Evolutionary conservation across 1,140 invertebrate species (phyloP), one percentile per base, ranked within the genome.

Genomic region (Antheraea mylitta): DNA sequence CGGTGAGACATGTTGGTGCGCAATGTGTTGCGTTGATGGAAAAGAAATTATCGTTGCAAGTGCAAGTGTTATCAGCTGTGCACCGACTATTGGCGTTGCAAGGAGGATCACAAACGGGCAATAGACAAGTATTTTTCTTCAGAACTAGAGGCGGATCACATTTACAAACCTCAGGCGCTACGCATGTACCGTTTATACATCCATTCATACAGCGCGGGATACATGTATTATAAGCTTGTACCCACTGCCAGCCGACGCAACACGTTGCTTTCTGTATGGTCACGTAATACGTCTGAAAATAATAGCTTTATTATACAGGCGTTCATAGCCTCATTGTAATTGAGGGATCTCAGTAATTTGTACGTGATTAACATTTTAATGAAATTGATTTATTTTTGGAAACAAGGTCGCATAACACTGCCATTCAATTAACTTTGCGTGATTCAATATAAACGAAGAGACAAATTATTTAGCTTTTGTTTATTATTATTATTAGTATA

Each of bases 111-210:
- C 94, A 94, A 22, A 75, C 79, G 0, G 93, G 82, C 11, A n/a
- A 85, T 37, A 86, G 58, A 73, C 93, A 94, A 9, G 70, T 72
- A 68, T 83, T 83, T 8, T 73, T 78, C 7, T 72, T 75, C n/a
- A 82, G 69, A 38, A 60, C 65, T 3, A 68, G 19, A 0, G 85
- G 82, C 9, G 79, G 78, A 5, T 87, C 74, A 64, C 94, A 94
- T 3, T 82, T 79, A 67, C 95, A 95, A 0, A 73, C 74, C 10
- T 94, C 87, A 0, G 94, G 94, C 0, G 79, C 86, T 48, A 83
- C 70, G 72, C 95, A 95, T 11, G 75, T 75, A 0, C 93, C 93
- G 36, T 94, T 93, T 1, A 83, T 75, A 72, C 94, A 95, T 5
- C 93, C 93, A 18, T 89, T 88, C 7, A 92, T 92, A 76, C 94